Evolutionary conservation across 2,113 vertebrate genomes (phyloP), one percentile per base, ranked within the genome.

Genomic region (Myotis lucifugus): DNA sequence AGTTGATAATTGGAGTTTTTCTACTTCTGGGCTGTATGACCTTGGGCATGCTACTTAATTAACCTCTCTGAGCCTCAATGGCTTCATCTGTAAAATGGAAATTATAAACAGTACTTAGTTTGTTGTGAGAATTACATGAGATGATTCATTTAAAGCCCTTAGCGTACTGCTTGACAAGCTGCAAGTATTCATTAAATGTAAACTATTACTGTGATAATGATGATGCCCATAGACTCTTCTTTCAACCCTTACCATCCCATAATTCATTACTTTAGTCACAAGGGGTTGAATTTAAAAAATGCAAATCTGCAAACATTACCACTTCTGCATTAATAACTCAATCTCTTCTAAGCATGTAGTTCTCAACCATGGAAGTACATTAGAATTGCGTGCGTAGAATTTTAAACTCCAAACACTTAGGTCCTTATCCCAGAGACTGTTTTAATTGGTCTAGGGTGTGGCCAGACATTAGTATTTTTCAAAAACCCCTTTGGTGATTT

Each of bases 111-210:
- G 12, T 83, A 87, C 25, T 89, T 89, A 88, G 50, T 89, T 88
- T 76, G 59, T 54, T 78, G 40, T 93, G 84, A 94, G 56, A 94
- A 79, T 50, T 32, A 12, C 37, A 40, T 56, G 17, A 86, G 73
- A 78, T 78, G 81, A 96, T 76, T 96, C n/a, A 79, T 88, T 78
- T 83, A 87, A 92, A 93, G 79, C 46, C 56, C 8, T 74, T 54
- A 77, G 59, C 52, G 88, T 34, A 72, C 61, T 77, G 54, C 27
- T 87, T 87, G 74, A 93, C 56, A 87, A 74, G 64, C 37, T 92
- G 37, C n/a, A 96, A 78, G 61, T 40, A 92, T 72, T 90, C 52
- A 85, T 81, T 82, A 85, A 90, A 77, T 42, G n/a, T 77, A 84
- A 96, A 90, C 67, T 85, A 79, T 78, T 85, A 72, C 52, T 50